Evolutionary conservation across 2,888 invertebrate species (phyloP).

Genomic region (Sipunculus nudus): DNA sequence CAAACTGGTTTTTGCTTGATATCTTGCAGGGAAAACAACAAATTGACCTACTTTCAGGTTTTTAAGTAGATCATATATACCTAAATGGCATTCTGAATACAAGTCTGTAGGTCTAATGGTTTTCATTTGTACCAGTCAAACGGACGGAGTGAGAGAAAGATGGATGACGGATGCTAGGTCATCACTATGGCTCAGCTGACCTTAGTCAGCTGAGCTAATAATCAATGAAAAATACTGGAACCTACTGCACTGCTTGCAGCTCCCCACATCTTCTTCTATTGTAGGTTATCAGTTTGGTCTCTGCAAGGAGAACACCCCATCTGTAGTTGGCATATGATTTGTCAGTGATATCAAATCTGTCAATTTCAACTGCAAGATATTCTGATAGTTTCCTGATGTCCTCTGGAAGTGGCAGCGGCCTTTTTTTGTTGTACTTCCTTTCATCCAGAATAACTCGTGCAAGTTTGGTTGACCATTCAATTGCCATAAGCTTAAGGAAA

Average conservation of each 20-base stretch:
- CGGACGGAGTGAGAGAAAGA: too few species aligned
- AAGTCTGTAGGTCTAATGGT: too few species aligned
- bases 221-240: slow-evolving; percentile 1
- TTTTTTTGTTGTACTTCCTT: slow-evolving; percentile 18
- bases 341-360: slow-evolving; percentile 18
- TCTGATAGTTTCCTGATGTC: slow-evolving; percentile 28
- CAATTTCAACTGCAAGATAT: slow-evolving; percentile 3
- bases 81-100: too few species aligned
- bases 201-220: neutral
- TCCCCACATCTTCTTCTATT: slow-evolving; percentile 37
- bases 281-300: slow-evolving; percentile 29
- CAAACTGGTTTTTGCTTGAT: too few species aligned
- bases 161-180: too few species aligned
- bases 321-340: slow-evolving; percentile 23
- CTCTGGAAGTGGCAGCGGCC: slow-evolving; percentile 28
- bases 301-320: slow-evolving; percentile 19
- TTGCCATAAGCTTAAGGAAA: slow-evolving; percentile 30
- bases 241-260: slow-evolving; percentile 35
- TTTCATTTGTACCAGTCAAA: too few species aligned
- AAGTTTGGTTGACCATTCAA: slow-evolving; percentile 32
- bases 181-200: too few species aligned
- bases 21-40: too few species aligned
- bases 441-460: slow-evolving; percentile 28
- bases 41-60: too few species aligned
- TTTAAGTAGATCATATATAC: too few species aligned